phyloP scores from a whole-genome alignment of 1,140 invertebrate species.

The Drosophila melanica region DNA sequence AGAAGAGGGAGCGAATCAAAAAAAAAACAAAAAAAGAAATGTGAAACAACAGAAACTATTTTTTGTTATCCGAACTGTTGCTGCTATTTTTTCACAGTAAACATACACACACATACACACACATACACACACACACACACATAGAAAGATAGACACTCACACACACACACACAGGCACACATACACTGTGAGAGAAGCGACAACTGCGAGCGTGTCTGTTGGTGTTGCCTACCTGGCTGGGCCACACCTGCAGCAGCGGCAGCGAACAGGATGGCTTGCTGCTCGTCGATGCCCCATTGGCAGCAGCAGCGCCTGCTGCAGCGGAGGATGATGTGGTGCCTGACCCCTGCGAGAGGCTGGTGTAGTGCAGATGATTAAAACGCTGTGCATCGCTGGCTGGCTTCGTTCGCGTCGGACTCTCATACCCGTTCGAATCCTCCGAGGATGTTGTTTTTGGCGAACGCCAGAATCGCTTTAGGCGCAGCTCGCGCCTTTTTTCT shows the following conservation, averaged over 20 bases:
- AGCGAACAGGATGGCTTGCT: constrained; percentile 85
- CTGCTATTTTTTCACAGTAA: constrained; percentile 6
- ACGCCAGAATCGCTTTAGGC: constrained; percentile 84
- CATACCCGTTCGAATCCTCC: constrained; percentile 83
- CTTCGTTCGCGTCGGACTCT: constrained; percentile 81
- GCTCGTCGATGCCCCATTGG: constrained; percentile 43
- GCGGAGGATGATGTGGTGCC: constrained; percentile 57
- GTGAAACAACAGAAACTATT: constrained; percentile 33
- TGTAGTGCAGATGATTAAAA: constrained; percentile 82
- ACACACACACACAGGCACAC: constrained; percentile 4
- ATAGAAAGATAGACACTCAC: not conserved
- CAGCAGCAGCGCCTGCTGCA: constrained; percentile 19
- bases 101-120: not conserved
- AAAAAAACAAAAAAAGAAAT: constrained; percentile 7
- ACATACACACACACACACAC: not conserved
- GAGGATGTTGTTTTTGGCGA: constrained; percentile 84
- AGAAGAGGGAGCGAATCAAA: constrained; percentile 3
- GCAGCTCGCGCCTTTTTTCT: constrained; percentile 85
- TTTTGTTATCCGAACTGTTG: constrained; percentile 15
- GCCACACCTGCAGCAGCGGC: constrained; percentile 88
- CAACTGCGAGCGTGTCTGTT: constrained; percentile 28
- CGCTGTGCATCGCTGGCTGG: constrained; percentile 74
- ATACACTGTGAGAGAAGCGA: constrained; percentile 20
- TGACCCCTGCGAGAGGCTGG: constrained; percentile 75
- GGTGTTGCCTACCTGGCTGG: constrained; percentile 84